These are phyloP conservation scores for Seriola aureovittata DNA, from an alignment of 2,113 vertebrate genomes.

Conservation along the genomic window DNA sequence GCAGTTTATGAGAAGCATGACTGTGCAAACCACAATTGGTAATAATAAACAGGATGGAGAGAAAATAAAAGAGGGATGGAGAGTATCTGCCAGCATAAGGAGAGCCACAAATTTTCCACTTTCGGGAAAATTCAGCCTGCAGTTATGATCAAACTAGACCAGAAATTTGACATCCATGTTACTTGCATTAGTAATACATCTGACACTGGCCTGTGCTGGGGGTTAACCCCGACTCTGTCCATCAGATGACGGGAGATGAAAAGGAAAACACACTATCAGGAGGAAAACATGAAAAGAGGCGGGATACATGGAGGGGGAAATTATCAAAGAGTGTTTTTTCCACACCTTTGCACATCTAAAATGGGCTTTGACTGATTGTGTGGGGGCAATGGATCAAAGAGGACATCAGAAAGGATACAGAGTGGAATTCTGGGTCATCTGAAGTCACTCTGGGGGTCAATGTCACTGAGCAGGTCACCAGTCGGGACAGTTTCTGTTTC, in stretches of 20 bases:
- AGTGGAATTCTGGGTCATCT: slow-evolving; percentile 41
- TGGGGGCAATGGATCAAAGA: slow-evolving; percentile 36
- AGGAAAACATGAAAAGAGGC: slow-evolving; percentile 39
- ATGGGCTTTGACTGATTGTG: slow-evolving; percentile 27
- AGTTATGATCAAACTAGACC: slow-evolving; percentile 58
- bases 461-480: neutral
- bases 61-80: slow-evolving; percentile 36
- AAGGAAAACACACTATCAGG: slow-evolving; percentile 36
- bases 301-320: slow-evolving; percentile 13
- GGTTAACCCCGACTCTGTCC: neutral
- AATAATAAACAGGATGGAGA: slow-evolving; percentile 62
- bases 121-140: slow-evolving; percentile 56
- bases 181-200: slow-evolving; percentile 54
- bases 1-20: slow-evolving; percentile 53
- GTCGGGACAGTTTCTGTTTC: neutral
- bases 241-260: slow-evolving; percentile 19
- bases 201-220: slow-evolving; percentile 19
- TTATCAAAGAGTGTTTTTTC: slow-evolving; percentile 37
- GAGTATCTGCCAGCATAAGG: slow-evolving; percentile 50
- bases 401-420: slow-evolving; percentile 22
- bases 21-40: slow-evolving; percentile 66
- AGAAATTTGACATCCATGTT: slow-evolving; percentile 62
- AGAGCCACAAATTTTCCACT: slow-evolving; percentile 71
- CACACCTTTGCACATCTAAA: slow-evolving; percentile 38
- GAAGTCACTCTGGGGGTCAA: slow-evolving; percentile 13